These are phyloP conservation scores for Diorhabda elongata DNA, from an alignment of 1,140 invertebrate species.

Conservation along the genomic window DNA sequence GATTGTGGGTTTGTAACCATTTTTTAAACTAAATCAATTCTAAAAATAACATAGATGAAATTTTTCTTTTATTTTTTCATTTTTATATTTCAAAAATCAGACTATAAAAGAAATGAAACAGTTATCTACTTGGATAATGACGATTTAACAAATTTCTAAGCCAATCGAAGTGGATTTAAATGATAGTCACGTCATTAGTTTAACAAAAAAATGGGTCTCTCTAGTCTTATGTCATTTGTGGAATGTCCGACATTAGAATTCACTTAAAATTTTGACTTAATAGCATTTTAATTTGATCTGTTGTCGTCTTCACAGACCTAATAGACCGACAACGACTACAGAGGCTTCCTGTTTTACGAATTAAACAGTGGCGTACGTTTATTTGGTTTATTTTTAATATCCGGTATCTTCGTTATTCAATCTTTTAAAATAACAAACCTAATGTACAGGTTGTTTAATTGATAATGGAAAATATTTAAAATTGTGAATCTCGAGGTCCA, in stretches of 20 bases:
- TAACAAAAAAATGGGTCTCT: background rate
- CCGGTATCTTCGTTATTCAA: too few species aligned
- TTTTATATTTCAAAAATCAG: too few species aligned
- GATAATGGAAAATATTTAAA: too few species aligned
- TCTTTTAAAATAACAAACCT: too few species aligned
- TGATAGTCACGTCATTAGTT: constrained; percentile 25
- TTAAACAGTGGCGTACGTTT: constrained; percentile 6
- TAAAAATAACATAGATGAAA: too few species aligned
- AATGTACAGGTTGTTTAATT: too few species aligned
- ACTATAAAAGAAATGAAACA: too few species aligned
- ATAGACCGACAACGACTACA: constrained; percentile 20
- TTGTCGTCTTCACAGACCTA: constrained; percentile 27
- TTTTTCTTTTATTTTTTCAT: too few species aligned
- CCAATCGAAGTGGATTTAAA: constrained; percentile 13
- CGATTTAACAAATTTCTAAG: background rate
- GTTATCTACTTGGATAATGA: background rate
- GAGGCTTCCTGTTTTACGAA: constrained; percentile 27
- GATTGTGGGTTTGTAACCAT: too few species aligned
- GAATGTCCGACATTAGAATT: constrained; percentile 33
- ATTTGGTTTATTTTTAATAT: too few species aligned
- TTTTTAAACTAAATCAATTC: too few species aligned
- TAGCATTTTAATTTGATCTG: constrained; percentile 32
- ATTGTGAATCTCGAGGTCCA: too few species aligned
- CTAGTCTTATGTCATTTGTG: constrained; percentile 16
- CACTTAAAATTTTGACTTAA: constrained; percentile 30